Evolutionary conservation across 2,113 vertebrate species (phyloP).

Genomic region (Coturnix japonica): DNA sequence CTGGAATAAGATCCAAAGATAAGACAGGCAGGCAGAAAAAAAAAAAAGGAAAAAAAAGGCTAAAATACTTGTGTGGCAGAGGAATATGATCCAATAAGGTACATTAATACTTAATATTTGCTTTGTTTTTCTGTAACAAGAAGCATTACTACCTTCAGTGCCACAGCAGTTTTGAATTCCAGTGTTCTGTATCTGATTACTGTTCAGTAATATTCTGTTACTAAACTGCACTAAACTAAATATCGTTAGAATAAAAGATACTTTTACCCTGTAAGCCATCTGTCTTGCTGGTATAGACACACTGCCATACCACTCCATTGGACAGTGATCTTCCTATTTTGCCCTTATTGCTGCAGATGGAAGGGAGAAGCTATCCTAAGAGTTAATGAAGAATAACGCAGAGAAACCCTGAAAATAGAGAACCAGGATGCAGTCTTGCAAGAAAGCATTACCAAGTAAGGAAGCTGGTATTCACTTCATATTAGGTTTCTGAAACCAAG

Average conservation of each 20-base stretch:
- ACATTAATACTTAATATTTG: neutral
- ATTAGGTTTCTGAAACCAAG: neutral
- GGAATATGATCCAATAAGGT: neutral
- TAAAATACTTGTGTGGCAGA: neutral
- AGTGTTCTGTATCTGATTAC: neutral
- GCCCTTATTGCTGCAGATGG: neutral
- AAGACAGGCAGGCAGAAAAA: neutral
- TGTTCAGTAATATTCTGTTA: neutral
- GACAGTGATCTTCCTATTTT: neutral
- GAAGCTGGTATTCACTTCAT: neutral
- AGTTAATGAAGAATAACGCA: neutral
- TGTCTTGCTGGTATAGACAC: neutral
- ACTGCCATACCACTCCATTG: neutral
- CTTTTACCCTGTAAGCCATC: neutral
- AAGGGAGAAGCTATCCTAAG: neutral
- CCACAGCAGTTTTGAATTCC: neutral
- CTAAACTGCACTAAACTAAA: neutral
- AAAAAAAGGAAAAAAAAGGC: neutral
- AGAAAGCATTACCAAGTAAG: neutral
- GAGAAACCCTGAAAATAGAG: neutral
- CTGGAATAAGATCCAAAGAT: neutral
- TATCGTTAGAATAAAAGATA: neutral
- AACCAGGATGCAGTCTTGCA: neutral
- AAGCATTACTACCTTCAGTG: neutral
- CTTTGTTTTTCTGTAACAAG: neutral